Conservation (phyloP, 2,797 vertebrate species). For the Numenius phaeopus region DNA sequence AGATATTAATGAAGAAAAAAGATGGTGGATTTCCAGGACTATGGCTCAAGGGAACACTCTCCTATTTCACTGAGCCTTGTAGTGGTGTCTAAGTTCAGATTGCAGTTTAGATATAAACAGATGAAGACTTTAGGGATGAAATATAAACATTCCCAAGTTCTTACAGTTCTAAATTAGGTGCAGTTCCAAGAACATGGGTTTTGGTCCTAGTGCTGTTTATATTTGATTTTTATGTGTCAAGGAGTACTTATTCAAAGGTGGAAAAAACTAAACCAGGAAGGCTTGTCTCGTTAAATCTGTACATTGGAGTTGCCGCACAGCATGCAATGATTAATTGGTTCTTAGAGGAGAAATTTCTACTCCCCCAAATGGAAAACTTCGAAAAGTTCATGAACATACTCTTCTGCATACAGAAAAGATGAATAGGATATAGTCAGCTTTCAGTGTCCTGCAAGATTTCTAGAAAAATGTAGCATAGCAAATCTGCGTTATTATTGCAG, state of each 20-base stretch:
- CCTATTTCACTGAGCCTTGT: constrained; percentile 49
- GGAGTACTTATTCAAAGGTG: constrained; percentile 73
- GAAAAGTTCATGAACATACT: constrained; percentile 18
- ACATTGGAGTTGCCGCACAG: constrained; percentile 69
- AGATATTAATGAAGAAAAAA: constrained; percentile 76
- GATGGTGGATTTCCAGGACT: constrained; percentile 72
- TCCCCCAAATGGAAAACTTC: constrained; percentile 54
- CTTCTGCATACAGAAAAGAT: constrained; percentile 8
- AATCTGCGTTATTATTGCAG: background rate
- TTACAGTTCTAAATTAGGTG: constrained; percentile 77
- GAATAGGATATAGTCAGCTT: constrained; percentile 20
- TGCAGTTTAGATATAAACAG: constrained; percentile 77
- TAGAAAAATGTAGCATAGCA: constrained; percentile 11
- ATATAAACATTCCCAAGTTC: constrained; percentile 76
- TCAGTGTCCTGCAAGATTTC: constrained; percentile 9
- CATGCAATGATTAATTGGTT: constrained; percentile 66
- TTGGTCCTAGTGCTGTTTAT: constrained; percentile 67
- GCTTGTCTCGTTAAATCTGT: constrained; percentile 68
- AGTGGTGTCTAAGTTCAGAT: constrained; percentile 76
- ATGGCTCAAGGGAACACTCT: constrained; percentile 70
- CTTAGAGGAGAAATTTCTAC: constrained; percentile 56
- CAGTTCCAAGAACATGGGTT: constrained; percentile 68
- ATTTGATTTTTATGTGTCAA: constrained; percentile 74
- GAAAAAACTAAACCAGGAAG: constrained; percentile 69
- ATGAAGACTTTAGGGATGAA: constrained; percentile 74